Evolutionary conservation across 2,888 invertebrate genomes (phyloP), one percentile per base, ranked within the genome.

Genomic region (Chorisops tibialis): DNA sequence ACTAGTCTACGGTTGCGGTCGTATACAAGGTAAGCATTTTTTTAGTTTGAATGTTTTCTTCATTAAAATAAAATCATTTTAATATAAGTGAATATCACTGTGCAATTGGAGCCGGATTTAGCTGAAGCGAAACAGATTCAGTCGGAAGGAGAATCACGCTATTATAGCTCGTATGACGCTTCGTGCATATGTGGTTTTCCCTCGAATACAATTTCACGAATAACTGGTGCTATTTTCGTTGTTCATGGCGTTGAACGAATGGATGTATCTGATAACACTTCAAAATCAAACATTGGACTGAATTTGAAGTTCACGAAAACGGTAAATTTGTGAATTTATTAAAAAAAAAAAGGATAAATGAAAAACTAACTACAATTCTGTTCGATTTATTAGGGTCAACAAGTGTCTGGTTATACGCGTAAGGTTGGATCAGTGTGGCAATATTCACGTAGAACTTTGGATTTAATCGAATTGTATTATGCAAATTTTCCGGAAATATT

Each of bases 301-400:
- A 93, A 95, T 74, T 81, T 98, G 19, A 97, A 97, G 78, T 91
- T 89, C 72, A 92, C 88, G 66, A 93, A 92, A 73, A 85, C 91
- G 82, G 88, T 89, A 66, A 69, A 45, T 22, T 38, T 39, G 1
- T 41, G 9, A 54, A 6, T n/a, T n/a, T n/a, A n/a, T n/a, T 11
- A 37, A 37, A 51, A 41, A 14, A n/a, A n/a, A n/a, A n/a, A n/a
- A n/a, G n/a, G n/a, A 37, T 11, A 37, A 37, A 11, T 37, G 37
- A 37, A 37, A 37, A 37, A 9, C 37, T 11, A 37, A 11, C 11
- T 11, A 37, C 6, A 37, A 37, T 37, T 11, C 37, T 9, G 7
- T 11, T 37, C 7, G 37, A 9, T 64, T 65, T 69, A 63, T 6
- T 71, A 85, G 84, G 86, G 86, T 67, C 83, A 83, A 73, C 87